Conservation (phyloP, 2,888 invertebrate species). For the Tetrapedia diversipes region DNA sequence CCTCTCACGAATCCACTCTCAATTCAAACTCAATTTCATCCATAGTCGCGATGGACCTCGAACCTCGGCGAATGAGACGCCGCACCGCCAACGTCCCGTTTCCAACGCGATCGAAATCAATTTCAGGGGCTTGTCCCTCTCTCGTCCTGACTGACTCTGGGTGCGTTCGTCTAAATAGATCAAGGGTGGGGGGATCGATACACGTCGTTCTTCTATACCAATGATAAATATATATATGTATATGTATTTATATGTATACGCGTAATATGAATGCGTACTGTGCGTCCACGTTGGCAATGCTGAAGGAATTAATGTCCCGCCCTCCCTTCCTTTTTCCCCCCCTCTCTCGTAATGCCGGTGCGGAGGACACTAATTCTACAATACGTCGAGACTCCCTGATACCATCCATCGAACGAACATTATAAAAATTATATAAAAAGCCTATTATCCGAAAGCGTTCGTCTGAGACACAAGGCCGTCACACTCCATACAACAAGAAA, state of each 20-base stretch:
- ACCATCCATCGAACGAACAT: constrained; percentile 42
- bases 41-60: no score
- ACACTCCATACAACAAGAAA: constrained; percentile 36
- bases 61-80: not conserved
- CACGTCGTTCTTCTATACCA: constrained; percentile 46
- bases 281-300: constrained; percentile 43
- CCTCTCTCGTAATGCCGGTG: constrained; percentile 13
- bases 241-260: constrained; percentile 42
- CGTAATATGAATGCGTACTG: constrained; percentile 42
- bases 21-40: not conserved
- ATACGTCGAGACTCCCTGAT: constrained; percentile 36
- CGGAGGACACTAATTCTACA: constrained; percentile 33
- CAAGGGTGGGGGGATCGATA: constrained; percentile 44
- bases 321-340: not conserved
- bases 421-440: constrained; percentile 59
- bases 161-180: constrained; percentile 48
- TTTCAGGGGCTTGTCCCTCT: constrained; percentile 29
- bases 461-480: constrained; percentile 14
- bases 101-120: constrained; percentile 24
- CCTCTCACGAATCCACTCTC: no score
- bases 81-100: not conserved
- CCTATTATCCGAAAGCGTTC: constrained; percentile 28
- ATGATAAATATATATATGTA: constrained; percentile 54
- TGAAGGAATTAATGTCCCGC: constrained; percentile 40
- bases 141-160: constrained; percentile 6